Base-by-base conservation (phyloP, 2,888 invertebrate species). In the Drosophila nigricruria region DNA sequence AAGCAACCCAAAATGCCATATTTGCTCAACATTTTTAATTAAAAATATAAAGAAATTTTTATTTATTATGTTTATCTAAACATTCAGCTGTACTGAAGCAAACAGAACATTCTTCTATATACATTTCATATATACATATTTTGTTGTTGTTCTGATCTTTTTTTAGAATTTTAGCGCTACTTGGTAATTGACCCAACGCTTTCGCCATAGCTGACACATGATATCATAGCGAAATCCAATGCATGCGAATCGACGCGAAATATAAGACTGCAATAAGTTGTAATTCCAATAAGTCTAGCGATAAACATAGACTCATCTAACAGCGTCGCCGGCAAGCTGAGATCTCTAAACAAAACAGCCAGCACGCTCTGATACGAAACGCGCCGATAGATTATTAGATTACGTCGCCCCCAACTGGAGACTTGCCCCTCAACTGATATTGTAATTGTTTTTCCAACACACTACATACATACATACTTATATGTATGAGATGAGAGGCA, bases 131-230 rank as follows among this genome's bases (percentile, higher is more conserved):
- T 27, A 45, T 18, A 53, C n/a, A 25, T 45, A 45, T 25, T 45
- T 47, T n/a, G n/a, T n/a, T n/a, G n/a, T 34, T n/a, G n/a, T 12
- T 16, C 40, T 25, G 64, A 56, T 42, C 27, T 63, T 64, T 72
- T 80, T 77, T 64, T 67, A 53, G 47, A 56, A 47, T 77, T 70
- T 70, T 47, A 42, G 62, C 53, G 16, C 20, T 57, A 45, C 71
- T 52, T 52, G 23, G 50, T 56, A 73, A 62, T 66, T 63, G 62
- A 73, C 68, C 65, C 69, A 47, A 32, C 49, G 23, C 25, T 62
- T 57, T 25, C 36, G 30, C 23, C 63, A 64, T 67, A 62, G 67
- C 68, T 77, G 60, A 30, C 50, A 71, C 27, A 77, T 81, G 77
- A 77, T 67, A 67, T 71, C 77, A 79, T 70, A 54, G 36, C 25